These are phyloP conservation scores for Ornithoptera priamus DNA, from an alignment of 2,888 invertebrate genomes.

Conservation along the genomic window DNA sequence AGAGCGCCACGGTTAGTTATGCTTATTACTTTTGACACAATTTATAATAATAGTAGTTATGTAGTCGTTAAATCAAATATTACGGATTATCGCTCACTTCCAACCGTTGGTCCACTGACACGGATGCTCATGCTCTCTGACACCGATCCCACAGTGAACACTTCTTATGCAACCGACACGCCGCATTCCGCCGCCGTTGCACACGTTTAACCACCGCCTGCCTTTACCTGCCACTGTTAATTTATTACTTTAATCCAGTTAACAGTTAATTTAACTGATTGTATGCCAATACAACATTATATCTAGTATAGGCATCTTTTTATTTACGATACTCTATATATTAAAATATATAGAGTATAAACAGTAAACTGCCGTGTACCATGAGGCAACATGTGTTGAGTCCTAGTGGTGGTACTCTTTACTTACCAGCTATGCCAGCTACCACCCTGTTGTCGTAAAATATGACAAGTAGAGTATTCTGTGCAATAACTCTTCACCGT, in stretches of 20 bases:
- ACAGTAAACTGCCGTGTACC: no score
- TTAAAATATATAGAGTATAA: no score
- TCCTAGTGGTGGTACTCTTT: no score
- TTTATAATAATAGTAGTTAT: neutral
- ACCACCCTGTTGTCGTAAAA: no score
- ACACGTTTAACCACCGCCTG: constrained; percentile 19
- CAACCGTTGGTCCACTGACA: constrained; percentile 49
- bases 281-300: neutral
- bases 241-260: constrained; percentile 2
- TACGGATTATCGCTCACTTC: constrained; percentile 22
- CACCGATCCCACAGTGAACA: constrained; percentile 65
- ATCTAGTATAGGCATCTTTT: neutral
- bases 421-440: no score
- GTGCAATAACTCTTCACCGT: no score
- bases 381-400: no score
- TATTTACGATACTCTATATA: no score
- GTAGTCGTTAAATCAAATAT: constrained; percentile 17
- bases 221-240: neutral
- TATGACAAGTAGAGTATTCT: no score
- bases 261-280: neutral
- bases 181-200: constrained; percentile 15
- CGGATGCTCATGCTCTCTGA: constrained; percentile 53
- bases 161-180: constrained; percentile 52
- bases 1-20: no score
- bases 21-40: no score